Base-by-base conservation (phyloP, 35 echinoderm and acorn worm genomes). In the Ptychodera flava region DNA sequence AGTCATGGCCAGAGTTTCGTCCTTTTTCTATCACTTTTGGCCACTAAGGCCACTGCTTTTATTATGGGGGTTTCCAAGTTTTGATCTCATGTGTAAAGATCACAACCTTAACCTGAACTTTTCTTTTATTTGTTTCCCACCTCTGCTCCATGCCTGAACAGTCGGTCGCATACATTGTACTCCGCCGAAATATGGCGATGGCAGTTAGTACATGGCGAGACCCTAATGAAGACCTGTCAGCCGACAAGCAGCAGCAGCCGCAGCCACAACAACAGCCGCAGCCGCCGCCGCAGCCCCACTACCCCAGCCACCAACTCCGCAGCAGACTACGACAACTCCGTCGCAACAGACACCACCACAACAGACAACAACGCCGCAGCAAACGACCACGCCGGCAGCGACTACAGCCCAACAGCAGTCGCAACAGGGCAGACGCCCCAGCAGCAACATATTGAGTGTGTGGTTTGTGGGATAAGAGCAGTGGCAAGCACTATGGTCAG, bases 401-500 rank as follows among this genome's bases (percentile, higher is more conserved):
- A 64, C 52, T 34, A 78, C 86, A 87, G 86, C 33, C 35, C 52
- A 34, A 34, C 35, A 30, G 34, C 76, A 28, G 86, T 64, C 45
- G 45, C 45, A 64, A 64, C 45, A 64, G 22, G 22, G 45, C 45
- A 64, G 45, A 64, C 45, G 45, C 45, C 45, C 22, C 45, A 64
- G 45, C 89, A 77, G 35, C 90, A 92, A 52, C 96, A 99, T 64
- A 99, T 99, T 84, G 93, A 93, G 34, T 99, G 96, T 84, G 96
- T 99, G 78, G 96, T 99, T 85, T 99, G 96, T 84, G 88, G 88
- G 96, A 99, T 76, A 99, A 99, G 78, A 94, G 92, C 79, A 99
- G 96, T 89, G 96, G 96, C 33, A 99, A 99, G 89, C 96, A 99
- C 88, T 99, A 99, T 87, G 96, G 96, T 33, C 96, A 99, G 85